Base-by-base conservation (phyloP, 2,113 vertebrate species). In the Condylura cristata region DNA sequence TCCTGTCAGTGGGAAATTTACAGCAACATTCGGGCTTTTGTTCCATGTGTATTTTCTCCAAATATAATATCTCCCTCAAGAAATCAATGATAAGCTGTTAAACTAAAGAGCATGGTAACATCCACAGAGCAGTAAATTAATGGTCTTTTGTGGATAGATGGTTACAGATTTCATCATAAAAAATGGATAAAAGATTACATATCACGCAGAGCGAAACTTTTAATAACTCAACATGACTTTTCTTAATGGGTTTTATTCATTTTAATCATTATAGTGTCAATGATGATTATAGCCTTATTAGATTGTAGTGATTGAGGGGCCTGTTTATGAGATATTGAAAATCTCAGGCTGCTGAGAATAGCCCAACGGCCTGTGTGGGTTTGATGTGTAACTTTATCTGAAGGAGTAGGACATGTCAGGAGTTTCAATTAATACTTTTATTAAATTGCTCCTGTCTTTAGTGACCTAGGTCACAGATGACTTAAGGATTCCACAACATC, bases 191-290 rank as follows among this genome's bases (percentile, higher is more conserved):
- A 98, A 98, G 98, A 99, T 99, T 98, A 98, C 97, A 98, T 98
- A 98, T 98, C 98, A 97, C 90, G 84, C 97, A 98, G 98, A 99
- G 98, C 97, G 98, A 99, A 99, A 99, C 99, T 99, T 99, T 99
- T 99, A 99, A 99, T 99, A 99, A 98, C 98, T 98, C 97, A 98
- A 99, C 98, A 99, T 99, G 99, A 99, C 99, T 99, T 99, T 99
- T 99, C 98, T 99, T 99, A 99, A 99, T 99, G 99, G 99, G 98
- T 99, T 99, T 99, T 99, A 99, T 99, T 99, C 99, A 99, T 99
- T 99, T 99, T 99, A 99, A 99, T 99, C 99, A 99, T 99, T 99
- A 99, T 98, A 99, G 99, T 99, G 99, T 99, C 99, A 99, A 99
- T 99, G 99, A 99, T 99, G 98, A 99, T 99, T 99, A 99, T 99